These are phyloP conservation scores for Gymnocypris eckloni DNA, from an alignment of 2,797 vertebrate genomes.

Conservation along the genomic window DNA sequence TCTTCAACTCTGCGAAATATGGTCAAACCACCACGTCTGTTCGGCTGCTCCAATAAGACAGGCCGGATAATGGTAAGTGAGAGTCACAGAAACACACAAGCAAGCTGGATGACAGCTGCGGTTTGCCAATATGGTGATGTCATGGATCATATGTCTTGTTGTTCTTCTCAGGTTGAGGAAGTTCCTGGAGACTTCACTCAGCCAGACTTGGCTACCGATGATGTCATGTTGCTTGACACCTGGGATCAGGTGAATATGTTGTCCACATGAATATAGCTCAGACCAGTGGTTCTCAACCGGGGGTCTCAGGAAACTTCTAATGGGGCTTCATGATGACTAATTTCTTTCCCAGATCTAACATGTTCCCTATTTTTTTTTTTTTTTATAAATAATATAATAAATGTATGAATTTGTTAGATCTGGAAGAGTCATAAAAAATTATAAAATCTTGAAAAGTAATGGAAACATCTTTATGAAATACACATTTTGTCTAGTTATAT, in stretches of 20 bases:
- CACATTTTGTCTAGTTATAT: neutral
- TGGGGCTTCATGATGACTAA: neutral
- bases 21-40: slow-evolving; percentile 72
- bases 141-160: neutral
- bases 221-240: slow-evolving; percentile 82
- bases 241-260: slow-evolving; percentile 71
- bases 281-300: neutral
- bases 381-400: neutral
- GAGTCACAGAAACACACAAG: neutral
- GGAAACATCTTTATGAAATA: neutral
- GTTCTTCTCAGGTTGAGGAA: slow-evolving; percentile 74
- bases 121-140: neutral
- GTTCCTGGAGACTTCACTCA: slow-evolving; percentile 77
- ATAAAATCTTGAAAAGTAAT: neutral
- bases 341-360: neutral
- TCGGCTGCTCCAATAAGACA: slow-evolving; percentile 80
- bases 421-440: neutral
- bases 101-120: neutral
- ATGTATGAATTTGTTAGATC: neutral
- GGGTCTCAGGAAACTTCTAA: neutral
- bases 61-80: slow-evolving; percentile 74
- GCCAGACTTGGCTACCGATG: slow-evolving; percentile 77
- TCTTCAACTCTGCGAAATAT: slow-evolving; percentile 67
- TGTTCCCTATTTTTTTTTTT: neutral
- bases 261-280: neutral